Evolutionary conservation across 1,140 invertebrate species (phyloP), one percentile per base, ranked within the genome.

Genomic region (Sogatella furcifera): DNA sequence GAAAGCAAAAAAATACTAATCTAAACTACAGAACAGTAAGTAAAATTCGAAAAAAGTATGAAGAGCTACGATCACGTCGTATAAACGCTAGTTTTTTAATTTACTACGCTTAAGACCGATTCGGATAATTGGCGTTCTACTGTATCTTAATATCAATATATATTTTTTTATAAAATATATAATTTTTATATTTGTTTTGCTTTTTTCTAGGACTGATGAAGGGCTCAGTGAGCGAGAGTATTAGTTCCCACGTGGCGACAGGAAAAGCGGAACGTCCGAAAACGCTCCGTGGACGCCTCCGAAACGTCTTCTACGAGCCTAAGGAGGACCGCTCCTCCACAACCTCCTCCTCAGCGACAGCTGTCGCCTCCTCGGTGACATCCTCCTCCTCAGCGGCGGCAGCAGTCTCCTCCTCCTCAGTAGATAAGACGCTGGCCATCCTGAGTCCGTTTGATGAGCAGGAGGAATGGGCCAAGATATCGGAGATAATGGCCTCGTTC

Each of bases 391-490:
- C 53, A 2, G 1, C 31, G 70, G 5, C 34, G 1, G 3, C 34
- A 3, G 34, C 34, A 1, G 34, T 10, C 3, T 10, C 11, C 9
- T 4, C 34, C 34, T 38, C 34, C 34, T 38, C 34, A 13, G 34
- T 10, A 24, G 59, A 56, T 11, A 84, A 85, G 67, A 81, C 80
- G 5, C 75, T 86, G 21, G 52, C 84, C 14, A 82, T 89, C 56
- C 81, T 93, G 63, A 92, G 89, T 69, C 89, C 90, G 0, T 92
- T 95, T 72, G 91, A 95, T 77, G 90, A 95, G 69, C 81, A 89
- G 70, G 91, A 95, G 75, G 92, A 95, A 73, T 95, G 92, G 89
- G 89, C 90, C 1, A 93, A 94, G 74, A 95, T 97, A 61, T 90
- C 89, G 9, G 91, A 94, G 73, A 95, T 95, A 61, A 92, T 97